phyloP scores from a whole-genome alignment of 2,888 invertebrate genomes.

The Callosobruchus maculatus region DNA sequence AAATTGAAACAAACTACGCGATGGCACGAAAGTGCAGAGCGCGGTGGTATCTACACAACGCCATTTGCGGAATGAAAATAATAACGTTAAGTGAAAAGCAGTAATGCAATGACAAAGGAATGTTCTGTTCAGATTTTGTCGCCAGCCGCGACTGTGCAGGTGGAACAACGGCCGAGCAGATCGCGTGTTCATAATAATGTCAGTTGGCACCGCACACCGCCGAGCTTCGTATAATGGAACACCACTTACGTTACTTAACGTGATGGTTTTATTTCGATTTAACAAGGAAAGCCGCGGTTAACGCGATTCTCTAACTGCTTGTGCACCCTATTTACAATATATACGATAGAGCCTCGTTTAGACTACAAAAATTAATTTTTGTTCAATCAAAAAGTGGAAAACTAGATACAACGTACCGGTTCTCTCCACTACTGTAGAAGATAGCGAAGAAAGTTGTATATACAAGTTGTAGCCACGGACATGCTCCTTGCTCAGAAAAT shows the following conservation, averaged over 20 bases:
- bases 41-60: constrained; percentile 3
- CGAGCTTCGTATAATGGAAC: constrained; percentile 42
- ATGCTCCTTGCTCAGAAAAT: no score
- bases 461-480: no score
- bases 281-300: constrained; percentile 40
- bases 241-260: constrained; percentile 47
- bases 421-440: no score
- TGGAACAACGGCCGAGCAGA: constrained; percentile 8
- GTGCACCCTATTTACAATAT: neutral
- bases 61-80: constrained; percentile 10
- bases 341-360: no score
- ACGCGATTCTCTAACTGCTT: constrained; percentile 24
- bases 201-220: constrained; percentile 39
- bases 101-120: constrained; percentile 11
- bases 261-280: constrained; percentile 46
- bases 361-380: no score
- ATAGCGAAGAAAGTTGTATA: no score
- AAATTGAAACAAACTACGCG: neutral
- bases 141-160: constrained; percentile 13
- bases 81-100: constrained; percentile 18
- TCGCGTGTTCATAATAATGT: constrained; percentile 44
- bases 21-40: neutral
- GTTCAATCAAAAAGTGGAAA: no score
- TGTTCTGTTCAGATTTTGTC: constrained; percentile 14
- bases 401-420: no score